Base-by-base conservation (phyloP, 2,888 invertebrate genomes). In the Onchidella celtica region DNA sequence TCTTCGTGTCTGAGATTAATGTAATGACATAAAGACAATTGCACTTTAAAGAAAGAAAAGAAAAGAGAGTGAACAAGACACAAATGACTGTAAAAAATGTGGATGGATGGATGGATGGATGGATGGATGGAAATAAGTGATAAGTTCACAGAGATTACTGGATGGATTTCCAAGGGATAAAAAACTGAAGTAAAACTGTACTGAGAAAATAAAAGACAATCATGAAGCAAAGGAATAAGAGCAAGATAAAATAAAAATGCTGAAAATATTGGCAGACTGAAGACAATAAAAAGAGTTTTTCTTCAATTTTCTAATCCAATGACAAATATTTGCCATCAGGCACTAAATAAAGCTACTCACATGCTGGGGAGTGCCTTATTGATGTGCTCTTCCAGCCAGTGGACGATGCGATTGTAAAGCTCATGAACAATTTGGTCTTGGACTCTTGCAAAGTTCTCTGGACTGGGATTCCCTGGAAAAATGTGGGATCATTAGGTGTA, bases 401-500 rank as follows among this genome's bases (percentile, higher is more conserved):
- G 11, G 36, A 77, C 57, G 34, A 68, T 11, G 66, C 77, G 36
- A 27, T 34, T 57, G 77, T 77, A 77, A 3, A 77, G n/a, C 32
- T 77, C 77, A 77, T 27, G 34, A 27, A 68, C 77, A 3, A 77
- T 34, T 27, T 77, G 77, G n/a, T 77, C 68, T 38, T 68, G 66
- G 1, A 36, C 38, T n/a, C 47, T 38, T 1, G 21, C 14, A 29
- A 34, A 27, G 29, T 29, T 65, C 1, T 24, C 17, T 17, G 32
- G 32, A 1, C 47, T 40, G 2, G 36, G 11, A 14, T 3, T 29
- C 9, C 17, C 75, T 75, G 29, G 0, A 61, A 74, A 21, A 1
- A 38, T n/a, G n/a, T n/a, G n/a, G n/a, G n/a, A n/a, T n/a, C n/a
- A n/a, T n/a, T n/a, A 55, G 21, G 11, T 55, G 11, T 14, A 55